Base-by-base conservation (phyloP, 2,888 invertebrate genomes). In the Gymnosoma rotundatum region DNA sequence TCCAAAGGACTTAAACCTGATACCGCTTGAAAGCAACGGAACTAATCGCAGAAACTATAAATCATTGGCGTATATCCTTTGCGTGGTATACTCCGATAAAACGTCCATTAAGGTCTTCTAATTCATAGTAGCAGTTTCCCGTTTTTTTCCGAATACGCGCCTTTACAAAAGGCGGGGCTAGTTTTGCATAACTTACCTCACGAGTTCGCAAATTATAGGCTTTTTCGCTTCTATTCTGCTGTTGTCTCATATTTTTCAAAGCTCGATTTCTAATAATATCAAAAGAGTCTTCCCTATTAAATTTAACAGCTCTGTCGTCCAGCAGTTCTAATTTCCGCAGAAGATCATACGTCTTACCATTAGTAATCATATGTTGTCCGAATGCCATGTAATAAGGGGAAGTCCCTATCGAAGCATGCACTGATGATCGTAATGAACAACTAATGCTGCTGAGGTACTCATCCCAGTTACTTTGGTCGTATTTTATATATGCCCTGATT, bases 401-500 rank as follows among this genome's bases (percentile, higher is more conserved):
- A 25, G 66, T 48, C 10, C 83, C 52, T 7, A 54, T 76, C 12
- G 63, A 61, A 25, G 69, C 64, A 67, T 75, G 83, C 12, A 38
- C 38, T 38, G 38, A 10, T 32, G 69, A 64, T 14, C 78, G 38
- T 7, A 83, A 52, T n/a, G 80, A 48, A 38, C 78, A 78, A n/a
- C 63, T 63, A 6, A 83, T 83, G 36, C 72, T 74, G 10, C 52
- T 25, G 25, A 25, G 25, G 25, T 25, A 25, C 25, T 25, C 25
- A 25, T 25, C 25, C 25, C 25, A 25, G 32, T 66, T 66, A 32
- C 56, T 64, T 38, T 83, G 74, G n/a, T 83, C 79, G 0, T 32
- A 18, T 32, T 60, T 58, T 7, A 85, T 36, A 48, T 82, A 79
- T 9, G 82, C 61, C 25, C 78, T 60, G 10, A 78, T 67, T 7